phyloP scores from a whole-genome alignment of 2,113 vertebrate genomes.

The Odocoileus virginianus region DNA sequence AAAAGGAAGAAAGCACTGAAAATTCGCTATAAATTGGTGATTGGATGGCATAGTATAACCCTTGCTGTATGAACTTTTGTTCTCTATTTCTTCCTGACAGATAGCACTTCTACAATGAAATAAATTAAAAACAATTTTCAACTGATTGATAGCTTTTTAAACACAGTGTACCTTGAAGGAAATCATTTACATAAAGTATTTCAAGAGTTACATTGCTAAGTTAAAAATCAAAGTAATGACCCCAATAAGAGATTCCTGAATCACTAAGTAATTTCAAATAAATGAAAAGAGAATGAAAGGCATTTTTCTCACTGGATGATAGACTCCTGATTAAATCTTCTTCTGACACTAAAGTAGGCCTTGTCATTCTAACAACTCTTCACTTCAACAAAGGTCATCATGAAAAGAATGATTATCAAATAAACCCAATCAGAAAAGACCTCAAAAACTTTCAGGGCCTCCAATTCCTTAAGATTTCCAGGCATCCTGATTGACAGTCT shows the following conservation, averaged over 20 bases:
- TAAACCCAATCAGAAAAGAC: constrained; percentile 77
- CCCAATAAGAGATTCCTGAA: constrained; percentile 80
- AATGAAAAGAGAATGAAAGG: constrained; percentile 79
- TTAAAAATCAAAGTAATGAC: constrained; percentile 85
- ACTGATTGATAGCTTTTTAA: constrained; percentile 78
- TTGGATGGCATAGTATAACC: constrained; percentile 21
- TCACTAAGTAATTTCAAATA: constrained; percentile 80
- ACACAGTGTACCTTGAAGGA: constrained; percentile 78
- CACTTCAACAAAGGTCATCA: constrained; percentile 73
- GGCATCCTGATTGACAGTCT: constrained; percentile 74
- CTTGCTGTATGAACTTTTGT: constrained; percentile 62
- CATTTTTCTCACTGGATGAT: constrained; percentile 79
- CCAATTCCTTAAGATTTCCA: constrained; percentile 73
- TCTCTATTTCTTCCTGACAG: constrained; percentile 67
- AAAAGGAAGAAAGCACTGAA: constrained; percentile 25
- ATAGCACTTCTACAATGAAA: constrained; percentile 64
- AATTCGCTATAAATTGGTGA: constrained; percentile 9
- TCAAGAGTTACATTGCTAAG: constrained; percentile 79
- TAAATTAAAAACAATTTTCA: constrained; percentile 82
- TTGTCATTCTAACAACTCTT: constrained; percentile 72
- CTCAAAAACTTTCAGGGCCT: constrained; percentile 71
- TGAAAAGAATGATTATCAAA: constrained; percentile 77
- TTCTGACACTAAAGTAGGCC: constrained; percentile 69
- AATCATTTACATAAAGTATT: constrained; percentile 80
- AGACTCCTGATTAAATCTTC: constrained; percentile 79